Evolutionary conservation across 2,888 invertebrate genomes (phyloP), one percentile per base, ranked within the genome.

Genomic region (Eumerus sabulonum): DNA sequence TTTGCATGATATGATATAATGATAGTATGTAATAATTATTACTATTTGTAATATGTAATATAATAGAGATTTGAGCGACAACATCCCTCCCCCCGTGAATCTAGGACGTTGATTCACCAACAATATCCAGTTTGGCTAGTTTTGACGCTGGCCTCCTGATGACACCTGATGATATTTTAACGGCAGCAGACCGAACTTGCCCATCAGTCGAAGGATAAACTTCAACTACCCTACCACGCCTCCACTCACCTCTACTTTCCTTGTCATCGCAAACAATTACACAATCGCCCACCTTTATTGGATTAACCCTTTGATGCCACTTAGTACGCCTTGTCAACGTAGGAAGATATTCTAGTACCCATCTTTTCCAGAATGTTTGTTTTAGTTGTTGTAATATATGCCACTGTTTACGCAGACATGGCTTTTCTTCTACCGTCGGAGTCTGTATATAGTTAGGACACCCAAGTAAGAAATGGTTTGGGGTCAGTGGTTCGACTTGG

Each of bases 391-490:
- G n/a, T n/a, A n/a, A n/a, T n/a, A n/a, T n/a, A n/a, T n/a, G n/a
- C n/a, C 71, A 82, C 40, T 81, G 76, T 45, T 82, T 81, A 14
- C 63, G 53, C 0, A 73, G 13, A 42, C 66, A 62, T 2, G 40
- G 12, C 12, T 17, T 45, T 17, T 76, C 76, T 11, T 19, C 27
- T 1, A 71, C 64, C 0, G 82, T 82, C n/a, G n/a, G n/a, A n/a
- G n/a, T n/a, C 57, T 74, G 79, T 5, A 74, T n/a, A 7, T 62
- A 48, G 51, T 82, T 83, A 81, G n/a, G n/a, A n/a, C n/a, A n/a
- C n/a, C n/a, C n/a, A n/a, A n/a, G n/a, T n/a, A n/a, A n/a, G n/a
- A n/a, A 82, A 59, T 82, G 82, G 13, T 81, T 81, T 0, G 67
- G 74, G 5, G 71, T 77, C 3, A 82, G 38, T 0, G 72, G 72